Evolutionary conservation across 1,140 invertebrate species (phyloP).

Genomic region (Drosophila elegans): DNA sequence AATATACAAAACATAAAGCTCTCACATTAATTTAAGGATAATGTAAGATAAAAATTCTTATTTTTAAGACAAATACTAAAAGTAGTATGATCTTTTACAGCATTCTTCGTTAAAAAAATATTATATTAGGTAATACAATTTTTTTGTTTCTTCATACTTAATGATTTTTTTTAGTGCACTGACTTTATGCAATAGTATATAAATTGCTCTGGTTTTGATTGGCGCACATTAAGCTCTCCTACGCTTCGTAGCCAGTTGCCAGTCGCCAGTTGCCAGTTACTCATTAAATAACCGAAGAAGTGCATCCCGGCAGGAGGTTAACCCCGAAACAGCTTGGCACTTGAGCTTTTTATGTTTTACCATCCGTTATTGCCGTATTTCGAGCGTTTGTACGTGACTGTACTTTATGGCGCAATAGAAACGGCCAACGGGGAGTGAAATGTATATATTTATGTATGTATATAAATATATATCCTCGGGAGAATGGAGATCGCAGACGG

Average conservation of each 20-base stretch:
- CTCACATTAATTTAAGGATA: no score
- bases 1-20: no score
- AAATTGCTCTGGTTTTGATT: conserved; percentile 29
- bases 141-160: neutral
- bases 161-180: neutral
- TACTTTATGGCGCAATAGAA: conserved; percentile 56
- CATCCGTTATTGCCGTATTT: conserved; percentile 59
- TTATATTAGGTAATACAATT: neutral
- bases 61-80: no score
- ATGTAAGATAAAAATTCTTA: no score
- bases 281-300: conserved; percentile 38
- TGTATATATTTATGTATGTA: conserved; percentile 1
- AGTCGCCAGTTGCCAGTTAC: neutral
- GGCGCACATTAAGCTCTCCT: conserved; percentile 22
- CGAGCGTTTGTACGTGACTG: conserved; percentile 66
- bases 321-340: conserved; percentile 13
- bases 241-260: neutral
- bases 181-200: conserved; percentile 14
- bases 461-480: neutral
- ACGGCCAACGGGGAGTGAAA: conserved; percentile 15
- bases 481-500: conserved; percentile 4
- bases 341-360: conserved; percentile 47
- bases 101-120: no score
- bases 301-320: conserved; percentile 30
- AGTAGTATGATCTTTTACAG: no score